A percentile compares a stretch with the other conserved stretches of the same genome.
These are phyloP conservation scores for Denticeps clupeoides DNA, from an alignment of 2,797 vertebrate species.

Conservation along the genomic window DNA sequence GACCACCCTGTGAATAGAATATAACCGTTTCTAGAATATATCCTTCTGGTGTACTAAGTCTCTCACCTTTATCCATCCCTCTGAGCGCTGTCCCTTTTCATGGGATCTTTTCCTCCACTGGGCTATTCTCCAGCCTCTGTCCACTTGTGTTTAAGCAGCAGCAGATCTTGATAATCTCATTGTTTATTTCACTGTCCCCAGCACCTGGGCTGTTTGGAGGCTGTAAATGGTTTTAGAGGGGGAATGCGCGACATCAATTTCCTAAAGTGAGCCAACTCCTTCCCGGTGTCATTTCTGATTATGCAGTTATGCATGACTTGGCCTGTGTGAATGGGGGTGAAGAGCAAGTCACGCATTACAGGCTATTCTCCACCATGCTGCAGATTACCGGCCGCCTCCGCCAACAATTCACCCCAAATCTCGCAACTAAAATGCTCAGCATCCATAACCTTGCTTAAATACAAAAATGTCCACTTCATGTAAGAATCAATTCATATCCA, in stretches of 20 bases:
- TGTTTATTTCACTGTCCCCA: slow-evolving; percentile 22
- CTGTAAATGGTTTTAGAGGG: slow-evolving; percentile 23
- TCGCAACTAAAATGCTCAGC: too few species aligned
- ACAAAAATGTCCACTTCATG: too few species aligned
- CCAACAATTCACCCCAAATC: too few species aligned
- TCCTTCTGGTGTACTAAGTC: too few species aligned
- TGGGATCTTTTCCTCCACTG: background rate
- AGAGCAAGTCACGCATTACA: slow-evolving; percentile 25
- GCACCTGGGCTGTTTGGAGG: slow-evolving; percentile 16
- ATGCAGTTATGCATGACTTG: slow-evolving; percentile 19
- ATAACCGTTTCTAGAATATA: too few species aligned
- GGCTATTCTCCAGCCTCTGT: slow-evolving; percentile 4
- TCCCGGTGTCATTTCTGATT: slow-evolving; percentile 34
- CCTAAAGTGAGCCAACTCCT: too few species aligned
- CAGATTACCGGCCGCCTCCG: too few species aligned
- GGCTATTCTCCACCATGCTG: too few species aligned
- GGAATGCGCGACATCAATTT: slow-evolving; percentile 23
- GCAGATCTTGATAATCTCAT: slow-evolving; percentile 20
- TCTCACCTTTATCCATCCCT: background rate
- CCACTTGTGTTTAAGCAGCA: slow-evolving; percentile 15
- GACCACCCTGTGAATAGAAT: too few species aligned
- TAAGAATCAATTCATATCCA: too few species aligned
- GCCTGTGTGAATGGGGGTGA: slow-evolving; percentile 22
- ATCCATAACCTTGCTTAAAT: too few species aligned
- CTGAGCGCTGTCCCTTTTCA: background rate